A percentile compares a stretch with the other conserved stretches of the same genome.
phyloP scores from a whole-genome alignment of 2,113 vertebrate species.

The Redunca redunca region DNA sequence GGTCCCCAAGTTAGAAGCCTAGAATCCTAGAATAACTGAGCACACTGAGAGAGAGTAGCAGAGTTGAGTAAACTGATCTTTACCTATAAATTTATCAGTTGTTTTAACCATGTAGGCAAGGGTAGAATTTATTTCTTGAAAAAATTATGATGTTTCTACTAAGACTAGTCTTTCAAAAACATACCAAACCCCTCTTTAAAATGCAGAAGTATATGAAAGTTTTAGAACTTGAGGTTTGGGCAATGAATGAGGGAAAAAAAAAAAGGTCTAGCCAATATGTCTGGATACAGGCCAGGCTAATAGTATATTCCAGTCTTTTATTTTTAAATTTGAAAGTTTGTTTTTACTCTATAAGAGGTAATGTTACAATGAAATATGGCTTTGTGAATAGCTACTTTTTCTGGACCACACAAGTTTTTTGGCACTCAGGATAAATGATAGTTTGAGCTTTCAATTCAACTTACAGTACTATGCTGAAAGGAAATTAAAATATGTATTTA shows the following conservation, averaged over 20 bases:
- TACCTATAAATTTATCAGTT: not conserved
- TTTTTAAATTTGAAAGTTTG: conserved; percentile 33
- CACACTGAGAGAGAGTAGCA: not conserved
- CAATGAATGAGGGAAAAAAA: not conserved
- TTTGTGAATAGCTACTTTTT: not conserved
- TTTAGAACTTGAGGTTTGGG: not conserved
- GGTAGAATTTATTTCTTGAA: not conserved
- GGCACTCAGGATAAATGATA: not conserved
- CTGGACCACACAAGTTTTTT: not conserved
- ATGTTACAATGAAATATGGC: not conserved
- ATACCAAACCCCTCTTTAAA: not conserved
- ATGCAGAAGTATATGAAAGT: not conserved
- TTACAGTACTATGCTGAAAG: conserved; percentile 35
- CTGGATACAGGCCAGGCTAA: not conserved
- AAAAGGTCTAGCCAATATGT: not conserved
- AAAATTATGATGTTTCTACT: not conserved
- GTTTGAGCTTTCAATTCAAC: conserved; percentile 5
- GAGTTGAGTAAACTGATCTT: not conserved
- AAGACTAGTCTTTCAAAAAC: not conserved
- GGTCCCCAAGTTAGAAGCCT: not conserved
- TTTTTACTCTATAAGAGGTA: not conserved
- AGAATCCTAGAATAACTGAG: not conserved
- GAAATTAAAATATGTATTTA: conserved; percentile 30
- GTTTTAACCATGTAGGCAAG: not conserved
- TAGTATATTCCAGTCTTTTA: not conserved